phyloP scores from a whole-genome alignment of 37 sponge, comb jelly and placozoan species.

The Eunapius fragilis region DNA sequence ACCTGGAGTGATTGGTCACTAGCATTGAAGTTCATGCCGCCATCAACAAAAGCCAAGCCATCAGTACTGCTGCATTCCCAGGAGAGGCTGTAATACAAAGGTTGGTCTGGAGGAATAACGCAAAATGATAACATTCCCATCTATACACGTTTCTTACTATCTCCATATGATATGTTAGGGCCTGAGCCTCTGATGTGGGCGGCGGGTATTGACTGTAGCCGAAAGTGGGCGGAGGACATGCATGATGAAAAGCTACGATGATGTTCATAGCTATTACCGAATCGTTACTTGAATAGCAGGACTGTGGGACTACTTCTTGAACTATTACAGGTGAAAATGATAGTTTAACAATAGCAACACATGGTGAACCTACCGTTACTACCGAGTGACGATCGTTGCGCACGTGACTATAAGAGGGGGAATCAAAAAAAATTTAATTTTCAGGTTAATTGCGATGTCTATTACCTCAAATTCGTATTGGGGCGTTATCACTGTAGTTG shows the following conservation, averaged over 20 bases:
- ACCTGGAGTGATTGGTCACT: slow-evolving; percentile 44
- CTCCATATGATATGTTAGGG: background rate
- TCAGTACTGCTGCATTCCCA: background rate
- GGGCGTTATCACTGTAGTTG: background rate
- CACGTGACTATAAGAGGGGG: background rate
- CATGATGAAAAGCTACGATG: too few species aligned
- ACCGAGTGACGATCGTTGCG: background rate
- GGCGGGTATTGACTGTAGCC: slow-evolving; percentile 39
- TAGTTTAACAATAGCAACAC: too few species aligned
- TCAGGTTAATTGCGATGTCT: background rate
- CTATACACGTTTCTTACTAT: background rate
- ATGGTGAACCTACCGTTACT: background rate
- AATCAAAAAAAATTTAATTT: background rate
- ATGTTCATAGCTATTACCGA: background rate
- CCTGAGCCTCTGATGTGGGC: slow-evolving; percentile 53
- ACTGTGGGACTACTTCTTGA: background rate
- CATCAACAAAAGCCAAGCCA: slow-evolving; percentile 51
- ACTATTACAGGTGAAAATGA: background rate
- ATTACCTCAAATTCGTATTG: background rate
- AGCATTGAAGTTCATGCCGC: slow-evolving; percentile 50
- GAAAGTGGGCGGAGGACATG: background rate
- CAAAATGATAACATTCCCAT: too few species aligned
- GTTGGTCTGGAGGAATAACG: background rate
- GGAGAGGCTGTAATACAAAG: background rate
- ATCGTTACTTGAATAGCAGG: background rate